Evolutionary conservation across 2,797 vertebrate genomes (phyloP), one percentile per base, ranked within the genome.

Genomic region (Myotis daubentonii): DNA sequence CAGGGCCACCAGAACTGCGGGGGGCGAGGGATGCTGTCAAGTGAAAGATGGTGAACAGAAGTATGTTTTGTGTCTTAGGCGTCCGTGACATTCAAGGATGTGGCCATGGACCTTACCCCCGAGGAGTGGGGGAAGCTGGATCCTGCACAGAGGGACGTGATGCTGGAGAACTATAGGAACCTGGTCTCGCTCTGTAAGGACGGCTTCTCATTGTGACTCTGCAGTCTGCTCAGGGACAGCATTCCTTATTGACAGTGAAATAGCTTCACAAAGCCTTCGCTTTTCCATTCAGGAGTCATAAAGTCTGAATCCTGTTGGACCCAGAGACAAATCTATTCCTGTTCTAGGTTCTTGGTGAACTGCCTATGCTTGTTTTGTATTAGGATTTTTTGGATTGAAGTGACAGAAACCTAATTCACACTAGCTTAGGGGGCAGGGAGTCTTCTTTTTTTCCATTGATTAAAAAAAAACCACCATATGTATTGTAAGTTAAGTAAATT

Each of bases 21-120:
- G 47, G 20, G 55, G 6, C 68, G 51, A 76, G 33, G 51, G 66
- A 86, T 66, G n/a, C 71, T 65, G 10, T 70, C 1, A 33, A 79
- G 53, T 78, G 15, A 94, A 44, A 76, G 30, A 30, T 72, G 38
- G 53, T 96, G 11, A 96, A 47, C 22, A 53, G n/a, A 60, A 74
- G 20, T 89, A 5, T 96, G 60, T 82, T 96, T 96, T 94, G n/a
- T 97, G 33, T 94, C 76, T 53, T 86, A 97, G 97, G 96, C 95
- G 51, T 70, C 91, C 13, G 3, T 97, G 95, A 97, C 97, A 25
- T 97, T 97, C 82, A 97, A 97, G 92, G 97, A 97, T 25, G 96
- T 97, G 92, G 97, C 96, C 90, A 97, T 97, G 97, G 97, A 97
- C 92, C 95, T 97, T 30, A 97, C 97, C 15, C 94, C 97, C 33